Evolutionary conservation across 2,888 invertebrate species (phyloP), one percentile per base, ranked within the genome.

Genomic region (Drosophila mercatorum): DNA sequence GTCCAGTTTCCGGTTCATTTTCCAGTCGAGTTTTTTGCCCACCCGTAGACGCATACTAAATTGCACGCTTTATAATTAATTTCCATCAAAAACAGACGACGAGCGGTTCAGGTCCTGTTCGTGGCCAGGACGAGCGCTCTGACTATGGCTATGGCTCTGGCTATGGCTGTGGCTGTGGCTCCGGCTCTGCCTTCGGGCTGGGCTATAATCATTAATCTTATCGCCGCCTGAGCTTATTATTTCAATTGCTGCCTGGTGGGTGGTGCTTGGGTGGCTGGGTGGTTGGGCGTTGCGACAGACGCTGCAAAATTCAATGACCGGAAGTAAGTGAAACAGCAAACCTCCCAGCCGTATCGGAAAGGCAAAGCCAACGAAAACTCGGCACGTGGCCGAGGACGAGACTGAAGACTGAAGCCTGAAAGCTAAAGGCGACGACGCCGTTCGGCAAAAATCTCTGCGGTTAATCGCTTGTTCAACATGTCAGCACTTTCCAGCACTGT

Each of bases 141-240:
- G 53, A 4, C 55, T 47, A 34, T 34, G 57, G 52, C 46, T 28
- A 5, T 6, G 46, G 7, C 17, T 3, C n/a, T 5, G 17, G 28
- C 73, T 57, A 31, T 34, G 49, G 44, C 55, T 44, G n/a, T n/a
- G 52, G 38, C 38, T 38, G 4, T 22, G 22, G 22, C 36, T 55
- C 41, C 46, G 56, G 53, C 56, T 49, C 36, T 38, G 60, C 52
- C 65, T 70, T 72, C 69, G 76, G 74, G 72, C 68, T 79, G 82
- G 87, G 81, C 89, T 91, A 92, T 92, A 92, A 92, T 92, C 92
- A 92, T 92, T 92, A 92, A 92, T 92, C 92, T 92, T 92, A 92
- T 92, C 92, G 92, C 92, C 92, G 92, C 92, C 92, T 92, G 88
- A 88, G 90, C 91, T 91, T 91, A 91, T 91, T 91, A 91, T 91